Base-by-base conservation (phyloP, 2,797 vertebrate genomes). In the Meriones psammophilus region DNA sequence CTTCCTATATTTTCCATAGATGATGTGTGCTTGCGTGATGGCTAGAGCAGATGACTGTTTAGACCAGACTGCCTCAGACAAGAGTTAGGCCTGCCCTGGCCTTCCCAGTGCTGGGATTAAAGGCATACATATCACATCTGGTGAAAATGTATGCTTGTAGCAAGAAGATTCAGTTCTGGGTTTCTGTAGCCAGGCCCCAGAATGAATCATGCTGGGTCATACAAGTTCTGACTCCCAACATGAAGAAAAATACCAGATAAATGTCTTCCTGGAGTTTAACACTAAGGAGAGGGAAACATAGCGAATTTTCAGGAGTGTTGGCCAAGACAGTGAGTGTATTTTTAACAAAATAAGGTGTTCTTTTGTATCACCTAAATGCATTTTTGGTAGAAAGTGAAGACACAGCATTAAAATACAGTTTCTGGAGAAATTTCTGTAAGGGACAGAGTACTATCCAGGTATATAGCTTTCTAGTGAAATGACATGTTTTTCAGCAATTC, bases 261-360 rank as follows among this genome's bases (percentile, higher is more conserved):
- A 85, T 42, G 14, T 87, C 69, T 94, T 84, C 9, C 54, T 93
- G 60, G 68, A 87, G 22, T 15, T 89, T 68, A 96, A 86, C 15
- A 50, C 17, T 68, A 87, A 77, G 77, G 64, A 50, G 33, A 33
- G 46, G 46, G 6, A 56, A 86, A 86, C 80, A 56, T 90, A 50
- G 74, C 77, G 58, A 83, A 66, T 88, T 86, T 92, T 95, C 71
- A 66, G 68, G 28, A 20, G 30, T 91, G 36, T 88, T 89, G 33
- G 64, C 78, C 88, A 95, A 90, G 77, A 76, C 28, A 76, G 18
- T 84, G 30, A 30, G 39, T 42, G n/a, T 73, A 80, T 79, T 28
- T 80, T 96, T 8, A 93, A 73, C 58, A 88, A 95, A 95, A 88
- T 78, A 95, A 90, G n/a, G 68, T 90, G 28, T 54, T 90, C 6